Evolutionary conservation across 2,888 invertebrate genomes (phyloP), one percentile per base, ranked within the genome.

Genomic region (Cerastis rubricosa): DNA sequence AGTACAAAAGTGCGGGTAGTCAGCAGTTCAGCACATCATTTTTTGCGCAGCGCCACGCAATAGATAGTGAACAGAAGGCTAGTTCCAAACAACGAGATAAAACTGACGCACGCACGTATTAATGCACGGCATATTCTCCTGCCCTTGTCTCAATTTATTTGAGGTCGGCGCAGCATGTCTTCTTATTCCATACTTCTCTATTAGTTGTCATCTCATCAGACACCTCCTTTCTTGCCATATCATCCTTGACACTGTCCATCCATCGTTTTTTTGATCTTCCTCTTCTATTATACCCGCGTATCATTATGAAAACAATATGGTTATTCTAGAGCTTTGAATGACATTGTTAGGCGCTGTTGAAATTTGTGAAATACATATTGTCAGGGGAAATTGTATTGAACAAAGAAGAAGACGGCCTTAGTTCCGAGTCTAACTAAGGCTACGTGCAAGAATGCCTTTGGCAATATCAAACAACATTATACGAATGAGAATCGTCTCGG

Each of bases 1-100:
- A 66, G 67, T 69, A 81, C 68, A 68, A 73, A 68, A 84, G 59
- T 76, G 77, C 70, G 63, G 68, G 76, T 81, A 70, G 72, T 65
- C 83, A 66, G 74, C 66, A 76, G 77, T 80, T 86, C 84, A 81
- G 76, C 63, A 77, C 78, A 82, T 86, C 82, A 82, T 88, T 86
- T 72, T 88, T 86, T 72, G 80, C 69, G 72, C 70, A 29, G 66
- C 25, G 57, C 22, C 80, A 65, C 43, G 49, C 1, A 35, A 57
- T 43, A 80, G 3, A 17, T 11, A 57, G 2, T 40, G 1, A 11
- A 35, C 49, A 74, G 81, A 80, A 80, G 49, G 9, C 22, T 7
- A 22, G 2, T 2, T 76, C 7, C 0, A 9, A 14, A 22, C 14
- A 35, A 63, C 9, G 9, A 43, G 2, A 4, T 0, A 43, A 74